phyloP scores from a whole-genome alignment of 2,888 invertebrate species.

The Epicampocera succincta region DNA sequence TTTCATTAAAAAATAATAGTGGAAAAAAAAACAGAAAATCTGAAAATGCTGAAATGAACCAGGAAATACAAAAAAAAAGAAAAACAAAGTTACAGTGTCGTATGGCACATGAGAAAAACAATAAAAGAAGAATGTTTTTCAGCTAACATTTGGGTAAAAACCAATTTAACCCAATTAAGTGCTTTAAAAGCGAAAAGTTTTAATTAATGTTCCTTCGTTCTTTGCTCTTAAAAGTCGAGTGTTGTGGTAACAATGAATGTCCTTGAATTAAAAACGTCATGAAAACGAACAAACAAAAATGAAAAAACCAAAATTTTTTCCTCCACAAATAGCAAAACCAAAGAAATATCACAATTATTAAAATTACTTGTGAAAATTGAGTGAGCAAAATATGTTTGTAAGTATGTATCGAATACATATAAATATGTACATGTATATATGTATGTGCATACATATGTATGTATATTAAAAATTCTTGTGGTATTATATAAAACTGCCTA shows the following conservation, averaged over 20 bases:
- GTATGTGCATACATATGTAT: too few relatives aligned
- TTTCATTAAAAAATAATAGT: neutral
- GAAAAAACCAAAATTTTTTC: neutral
- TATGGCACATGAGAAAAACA: neutral
- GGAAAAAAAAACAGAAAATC: slow-evolving; percentile 5
- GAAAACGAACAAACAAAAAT: slow-evolving; percentile 13
- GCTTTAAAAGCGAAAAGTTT: slow-evolving; percentile 13
- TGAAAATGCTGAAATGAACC: neutral
- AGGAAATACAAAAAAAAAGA: neutral
- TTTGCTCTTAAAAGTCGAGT: slow-evolving; percentile 40
- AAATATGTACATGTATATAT: too few relatives aligned
- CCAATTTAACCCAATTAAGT: slow-evolving; percentile 22
- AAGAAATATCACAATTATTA: too few relatives aligned
- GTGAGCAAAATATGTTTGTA: neutral
- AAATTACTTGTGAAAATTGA: too few relatives aligned
- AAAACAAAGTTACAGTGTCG: neutral
- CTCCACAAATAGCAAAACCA: neutral
- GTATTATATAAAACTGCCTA: too few relatives aligned
- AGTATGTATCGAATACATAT: neutral
- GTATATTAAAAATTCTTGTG: too few relatives aligned
- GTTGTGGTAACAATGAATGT: slow-evolving; percentile 59
- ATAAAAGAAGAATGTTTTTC: neutral
- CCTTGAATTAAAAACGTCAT: slow-evolving; percentile 64
- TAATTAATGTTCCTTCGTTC: slow-evolving; percentile 16
- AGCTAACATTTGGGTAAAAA: slow-evolving; percentile 22